These are phyloP conservation scores for Coranthus polyacanthus DNA, from an alignment of 2,797 vertebrate species.

Conservation along the genomic window DNA sequence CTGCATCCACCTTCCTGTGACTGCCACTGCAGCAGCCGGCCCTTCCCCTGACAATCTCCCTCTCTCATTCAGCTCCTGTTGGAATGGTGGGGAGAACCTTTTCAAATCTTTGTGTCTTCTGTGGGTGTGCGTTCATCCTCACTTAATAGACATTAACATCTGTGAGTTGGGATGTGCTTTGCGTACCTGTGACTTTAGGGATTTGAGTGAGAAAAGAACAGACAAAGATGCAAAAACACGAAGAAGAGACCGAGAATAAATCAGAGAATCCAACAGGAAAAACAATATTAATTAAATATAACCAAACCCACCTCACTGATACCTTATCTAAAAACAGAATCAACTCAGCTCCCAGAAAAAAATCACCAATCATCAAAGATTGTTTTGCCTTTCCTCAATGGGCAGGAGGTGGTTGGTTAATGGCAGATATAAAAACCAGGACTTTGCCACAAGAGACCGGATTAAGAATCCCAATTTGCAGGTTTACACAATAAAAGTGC, in stretches of 20 bases:
- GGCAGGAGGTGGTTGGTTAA: background rate
- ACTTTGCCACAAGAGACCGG: too few relatives aligned
- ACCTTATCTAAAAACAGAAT: too few relatives aligned
- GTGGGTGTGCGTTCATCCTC: slow-evolving; percentile 33
- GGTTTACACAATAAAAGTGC: too few relatives aligned
- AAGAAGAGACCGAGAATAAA: slow-evolving; percentile 1
- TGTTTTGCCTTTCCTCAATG: too few relatives aligned
- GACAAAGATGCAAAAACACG: slow-evolving; percentile 9
- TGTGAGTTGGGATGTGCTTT: slow-evolving; percentile 48
- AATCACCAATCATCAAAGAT: too few relatives aligned
- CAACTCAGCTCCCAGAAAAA: too few relatives aligned
- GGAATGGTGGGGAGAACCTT: slow-evolving; percentile 37
- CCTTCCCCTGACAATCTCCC: slow-evolving; percentile 56
- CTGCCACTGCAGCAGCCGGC: slow-evolving; percentile 60
- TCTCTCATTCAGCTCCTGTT: slow-evolving; percentile 57
- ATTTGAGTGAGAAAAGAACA: too few relatives aligned
- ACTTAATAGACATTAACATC: slow-evolving; percentile 68
- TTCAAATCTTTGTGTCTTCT: slow-evolving; percentile 37
- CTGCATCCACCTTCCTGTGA: slow-evolving; percentile 58
- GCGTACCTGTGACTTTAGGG: slow-evolving; percentile 42
- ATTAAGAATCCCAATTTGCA: too few relatives aligned
- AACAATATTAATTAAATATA: too few relatives aligned
- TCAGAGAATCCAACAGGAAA: background rate
- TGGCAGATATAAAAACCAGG: background rate
- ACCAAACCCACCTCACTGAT: too few relatives aligned